Evolutionary conservation across 1,140 invertebrate species (phyloP).

Genomic region (Zophobas atratus): DNA sequence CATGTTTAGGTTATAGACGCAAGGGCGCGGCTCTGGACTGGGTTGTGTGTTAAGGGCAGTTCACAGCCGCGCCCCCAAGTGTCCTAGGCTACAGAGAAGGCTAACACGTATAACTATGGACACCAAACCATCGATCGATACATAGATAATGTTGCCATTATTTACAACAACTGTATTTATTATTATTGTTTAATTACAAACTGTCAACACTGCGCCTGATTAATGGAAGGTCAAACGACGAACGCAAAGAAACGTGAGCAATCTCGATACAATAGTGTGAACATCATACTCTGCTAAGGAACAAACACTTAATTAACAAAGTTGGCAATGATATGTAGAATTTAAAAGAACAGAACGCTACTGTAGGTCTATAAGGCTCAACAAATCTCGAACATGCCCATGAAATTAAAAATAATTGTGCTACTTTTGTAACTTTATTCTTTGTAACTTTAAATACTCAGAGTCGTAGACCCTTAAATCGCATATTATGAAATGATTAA

Average conservation of each 20-base stretch:
- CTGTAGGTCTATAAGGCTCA: neutral
- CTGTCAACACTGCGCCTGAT: slow-evolving; percentile 23
- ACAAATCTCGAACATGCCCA: slow-evolving; percentile 25
- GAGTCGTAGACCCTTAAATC: slow-evolving; percentile 57
- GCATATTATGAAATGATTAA: slow-evolving; percentile 59
- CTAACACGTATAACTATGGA: slow-evolving; percentile 62
- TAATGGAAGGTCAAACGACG: slow-evolving; percentile 31
- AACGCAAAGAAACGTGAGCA: slow-evolving; percentile 22
- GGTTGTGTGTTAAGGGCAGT: slow-evolving; percentile 1
- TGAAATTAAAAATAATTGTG: slow-evolving; percentile 64
- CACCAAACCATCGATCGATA: slow-evolving; percentile 62
- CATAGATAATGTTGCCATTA: slow-evolving; percentile 59
- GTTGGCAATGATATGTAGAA: slow-evolving; percentile 43
- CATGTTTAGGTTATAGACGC: slow-evolving; percentile 58
- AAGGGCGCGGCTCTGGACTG: slow-evolving; percentile 37
- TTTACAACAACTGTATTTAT: slow-evolving; percentile 59
- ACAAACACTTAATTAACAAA: slow-evolving; percentile 42
- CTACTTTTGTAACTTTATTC: slow-evolving; percentile 61
- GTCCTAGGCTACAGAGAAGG: slow-evolving; percentile 58
- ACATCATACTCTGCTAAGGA: slow-evolving; percentile 18
- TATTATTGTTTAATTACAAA: slow-evolving; percentile 38
- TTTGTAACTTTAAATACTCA: slow-evolving; percentile 52
- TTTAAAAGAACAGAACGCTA: slow-evolving; percentile 29
- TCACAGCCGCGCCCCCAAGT: slow-evolving; percentile 38
- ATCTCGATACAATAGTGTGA: slow-evolving; percentile 10